Evolutionary conservation across 1,140 invertebrate genomes (phyloP), one percentile per base, ranked within the genome.

Genomic region (Bombus confusus): DNA sequence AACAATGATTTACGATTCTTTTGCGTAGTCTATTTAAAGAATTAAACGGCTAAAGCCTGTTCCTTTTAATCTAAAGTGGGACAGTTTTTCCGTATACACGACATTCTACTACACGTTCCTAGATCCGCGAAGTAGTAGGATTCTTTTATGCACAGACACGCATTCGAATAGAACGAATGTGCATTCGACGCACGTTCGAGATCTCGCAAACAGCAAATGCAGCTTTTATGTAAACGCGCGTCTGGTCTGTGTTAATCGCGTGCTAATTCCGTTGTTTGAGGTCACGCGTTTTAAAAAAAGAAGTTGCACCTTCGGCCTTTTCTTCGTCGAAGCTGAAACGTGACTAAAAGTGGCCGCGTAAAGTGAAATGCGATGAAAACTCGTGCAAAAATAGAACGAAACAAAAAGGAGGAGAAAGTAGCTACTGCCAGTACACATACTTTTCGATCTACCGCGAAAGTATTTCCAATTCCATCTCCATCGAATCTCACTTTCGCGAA

Each of bases 151-250:
- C 57, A 12, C 37, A 37, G 37, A 59, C 22, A n/a, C 41, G 34
- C 66, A 18, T 71, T 80, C 43, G 28, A 80, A 68, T 69, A 80
- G 39, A 57, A 59, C 28, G 68, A 31, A 6, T 22, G 34, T 15
- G 31, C 43, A 80, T 80, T 52, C 78, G 43, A 80, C 47, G 79
- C 79, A 72, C 79, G 68, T 72, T n/a, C 68, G 47, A 79, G 62
- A 72, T 80, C 79, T 59, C 34, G 79, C 37, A 52, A 66, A 37
- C 66, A 69, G 78, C n/a, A 28, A 69, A 59, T 59, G 68, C 43
- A 57, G 79, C 47, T 47, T 57, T 72, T 71, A 80, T 39, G 47
- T 37, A 72, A 47, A 80, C 34, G 8, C n/a, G 68, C n/a, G 68
- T 39, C 28, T 72, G 18, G 47, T n/a, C 68, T 37, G 69, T 57